Evolutionary conservation across 2,797 vertebrate species (phyloP).

Genomic region (Anabas testudineus): DNA sequence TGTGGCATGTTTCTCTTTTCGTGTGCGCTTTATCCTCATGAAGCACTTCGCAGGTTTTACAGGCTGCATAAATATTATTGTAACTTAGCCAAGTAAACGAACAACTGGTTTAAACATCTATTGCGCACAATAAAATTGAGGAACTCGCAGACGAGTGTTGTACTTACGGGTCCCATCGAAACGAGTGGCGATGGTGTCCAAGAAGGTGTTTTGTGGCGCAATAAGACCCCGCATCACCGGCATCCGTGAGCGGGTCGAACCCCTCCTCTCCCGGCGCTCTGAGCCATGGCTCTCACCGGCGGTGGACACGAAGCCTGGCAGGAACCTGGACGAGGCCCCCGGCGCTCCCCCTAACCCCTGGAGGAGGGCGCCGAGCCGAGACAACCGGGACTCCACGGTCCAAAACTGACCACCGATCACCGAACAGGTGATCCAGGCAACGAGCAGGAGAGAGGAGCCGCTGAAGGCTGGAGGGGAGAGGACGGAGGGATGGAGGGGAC

Average conservation of each 20-base stretch:
- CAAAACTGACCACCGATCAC: conserved; percentile 39
- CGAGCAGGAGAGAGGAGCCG: conserved; percentile 48
- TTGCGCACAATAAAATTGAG: neutral
- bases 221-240: conserved; percentile 90
- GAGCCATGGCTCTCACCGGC: conserved; percentile 67
- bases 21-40: neutral
- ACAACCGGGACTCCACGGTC: conserved; percentile 76
- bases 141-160: neutral
- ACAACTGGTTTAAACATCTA: neutral
- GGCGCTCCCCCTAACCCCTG: conserved; percentile 78
- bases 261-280: conserved; percentile 76
- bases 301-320: conserved; percentile 77
- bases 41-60: neutral
- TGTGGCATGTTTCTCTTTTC: neutral
- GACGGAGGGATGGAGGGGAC: conserved; percentile 34
- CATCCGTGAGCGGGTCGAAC: conserved; percentile 80
- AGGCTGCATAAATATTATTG: conserved; percentile 5
- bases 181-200: conserved; percentile 90
- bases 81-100: neutral
- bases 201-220: conserved; percentile 90
- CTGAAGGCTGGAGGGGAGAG: conserved; percentile 31
- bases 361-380: conserved; percentile 80
- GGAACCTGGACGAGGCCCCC: conserved; percentile 69
- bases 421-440: conserved; percentile 50
- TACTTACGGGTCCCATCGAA: conserved; percentile 91